Conservation (phyloP, 1,140 invertebrate genomes). For the Wasmannia auropunctata region DNA sequence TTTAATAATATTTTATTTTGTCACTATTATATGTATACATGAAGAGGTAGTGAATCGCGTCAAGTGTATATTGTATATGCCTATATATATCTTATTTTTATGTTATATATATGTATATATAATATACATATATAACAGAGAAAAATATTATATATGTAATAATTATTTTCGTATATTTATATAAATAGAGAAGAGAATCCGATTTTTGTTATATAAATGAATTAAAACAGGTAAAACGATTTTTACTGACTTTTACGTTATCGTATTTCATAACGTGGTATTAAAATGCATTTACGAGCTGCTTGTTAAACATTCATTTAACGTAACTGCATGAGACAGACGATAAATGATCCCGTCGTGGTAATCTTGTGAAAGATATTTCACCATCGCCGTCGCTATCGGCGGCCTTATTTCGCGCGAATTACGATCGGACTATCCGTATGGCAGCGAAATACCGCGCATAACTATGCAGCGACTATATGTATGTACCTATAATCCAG, state of each 20-base stretch:
- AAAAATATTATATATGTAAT: not conserved
- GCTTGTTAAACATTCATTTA: slow-evolving; percentile 12
- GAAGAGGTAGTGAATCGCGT: too few relatives aligned
- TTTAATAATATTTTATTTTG: too few relatives aligned
- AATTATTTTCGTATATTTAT: not conserved
- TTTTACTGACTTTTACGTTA: not conserved
- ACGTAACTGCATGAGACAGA: not conserved
- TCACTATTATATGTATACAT: too few relatives aligned
- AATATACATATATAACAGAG: not conserved
- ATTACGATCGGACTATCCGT: slow-evolving; percentile 9
- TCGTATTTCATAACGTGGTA: not conserved
- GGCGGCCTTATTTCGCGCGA: slow-evolving; percentile 11
- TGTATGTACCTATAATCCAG: slow-evolving; percentile 24
- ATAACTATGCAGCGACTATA: slow-evolving; percentile 1
- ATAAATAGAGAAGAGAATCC: not conserved
- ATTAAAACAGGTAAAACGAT: not conserved
- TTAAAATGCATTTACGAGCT: not conserved
- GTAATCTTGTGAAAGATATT: slow-evolving; percentile 16
- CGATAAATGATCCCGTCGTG: slow-evolving; percentile 4
- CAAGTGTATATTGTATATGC: too few relatives aligned
- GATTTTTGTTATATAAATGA: not conserved
- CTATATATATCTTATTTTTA: not conserved
- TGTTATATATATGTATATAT: not conserved
- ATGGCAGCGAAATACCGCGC: slow-evolving; percentile 4
- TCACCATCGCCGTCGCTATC: not conserved